Conservation (phyloP, 1,140 invertebrate species). For the Sitophilus oryzae region DNA sequence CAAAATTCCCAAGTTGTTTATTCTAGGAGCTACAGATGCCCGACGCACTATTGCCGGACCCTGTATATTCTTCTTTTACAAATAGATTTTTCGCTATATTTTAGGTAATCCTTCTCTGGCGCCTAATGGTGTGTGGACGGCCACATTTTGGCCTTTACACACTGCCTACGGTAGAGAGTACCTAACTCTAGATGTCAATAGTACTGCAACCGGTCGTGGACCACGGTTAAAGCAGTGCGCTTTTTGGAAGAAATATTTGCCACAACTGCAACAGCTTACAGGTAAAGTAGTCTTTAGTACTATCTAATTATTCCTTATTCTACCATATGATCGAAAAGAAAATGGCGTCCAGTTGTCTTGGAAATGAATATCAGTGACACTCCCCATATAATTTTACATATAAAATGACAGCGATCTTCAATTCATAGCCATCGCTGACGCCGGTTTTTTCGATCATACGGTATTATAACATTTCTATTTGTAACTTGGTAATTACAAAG, state of each 20-base stretch:
- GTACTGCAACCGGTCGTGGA: constrained; percentile 73
- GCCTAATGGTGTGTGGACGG: constrained; percentile 58
- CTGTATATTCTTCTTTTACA: not conserved
- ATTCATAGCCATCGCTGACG: too few relatives aligned
- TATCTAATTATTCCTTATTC: constrained; percentile 2
- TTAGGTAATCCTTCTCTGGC: constrained; percentile 57
- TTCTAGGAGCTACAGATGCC: too few relatives aligned
- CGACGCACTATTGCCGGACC: too few relatives aligned
- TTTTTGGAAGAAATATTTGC: constrained; percentile 94
- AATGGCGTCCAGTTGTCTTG: too few relatives aligned
- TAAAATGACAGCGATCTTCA: too few relatives aligned
- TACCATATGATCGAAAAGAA: too few relatives aligned
- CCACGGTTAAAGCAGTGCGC: constrained; percentile 86
- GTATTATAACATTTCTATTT: too few relatives aligned
- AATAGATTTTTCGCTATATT: not conserved
- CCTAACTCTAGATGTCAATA: constrained; percentile 75
- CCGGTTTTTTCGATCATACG: too few relatives aligned
- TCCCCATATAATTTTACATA: too few relatives aligned
- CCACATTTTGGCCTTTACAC: constrained; percentile 79
- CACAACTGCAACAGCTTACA: constrained; percentile 73
- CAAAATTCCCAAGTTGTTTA: too few relatives aligned
- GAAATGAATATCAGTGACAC: too few relatives aligned
- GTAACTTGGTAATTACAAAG: too few relatives aligned
- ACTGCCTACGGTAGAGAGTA: constrained; percentile 77
- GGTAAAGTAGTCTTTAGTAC: constrained; percentile 48